These are phyloP conservation scores for Pantherophis vulpinus DNA, from an alignment of 2,797 vertebrate species.

Conservation along the genomic window DNA sequence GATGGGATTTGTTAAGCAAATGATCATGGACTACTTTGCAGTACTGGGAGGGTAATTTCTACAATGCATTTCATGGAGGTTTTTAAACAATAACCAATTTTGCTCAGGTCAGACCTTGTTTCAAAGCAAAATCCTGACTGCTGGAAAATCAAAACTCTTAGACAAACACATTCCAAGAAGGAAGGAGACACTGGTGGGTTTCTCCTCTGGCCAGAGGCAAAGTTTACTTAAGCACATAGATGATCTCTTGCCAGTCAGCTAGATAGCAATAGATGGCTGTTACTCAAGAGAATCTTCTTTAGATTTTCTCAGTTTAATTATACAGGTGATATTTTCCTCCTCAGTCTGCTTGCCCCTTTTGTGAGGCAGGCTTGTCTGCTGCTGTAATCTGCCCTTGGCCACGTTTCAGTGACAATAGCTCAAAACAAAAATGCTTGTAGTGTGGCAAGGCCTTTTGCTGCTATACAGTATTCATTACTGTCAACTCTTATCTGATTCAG, in stretches of 20 bases:
- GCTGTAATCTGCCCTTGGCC: constrained; percentile 6
- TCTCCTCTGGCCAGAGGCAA: constrained; percentile 33
- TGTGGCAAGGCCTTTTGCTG: constrained; percentile 7
- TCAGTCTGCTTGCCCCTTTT: not conserved
- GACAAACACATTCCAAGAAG: constrained; percentile 17
- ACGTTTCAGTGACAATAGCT: not conserved
- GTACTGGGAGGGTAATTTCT: constrained; percentile 60
- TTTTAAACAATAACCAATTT: constrained; percentile 64
- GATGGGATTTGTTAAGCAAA: constrained; percentile 58
- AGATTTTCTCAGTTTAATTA: not conserved
- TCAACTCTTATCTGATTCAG: not conserved
- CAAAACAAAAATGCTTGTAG: not conserved
- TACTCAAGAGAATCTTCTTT: constrained; percentile 27
- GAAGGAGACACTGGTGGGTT: constrained; percentile 29
- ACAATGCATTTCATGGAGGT: constrained; percentile 64
- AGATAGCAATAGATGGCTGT: not conserved
- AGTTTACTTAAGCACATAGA: constrained; percentile 30
- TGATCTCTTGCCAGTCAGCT: constrained; percentile 10
- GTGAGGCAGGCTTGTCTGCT: constrained; percentile 38
- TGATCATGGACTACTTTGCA: constrained; percentile 62
- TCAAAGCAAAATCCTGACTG: constrained; percentile 57
- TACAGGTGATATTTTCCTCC: not conserved
- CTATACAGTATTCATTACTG: not conserved
- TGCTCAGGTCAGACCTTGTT: constrained; percentile 63
- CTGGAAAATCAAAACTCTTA: constrained; percentile 53